A percentile compares a stretch with the other conserved stretches of the same genome.
These are phyloP conservation scores for Sciurus niger DNA, from an alignment of 2,113 vertebrate species.

Conservation along the genomic window DNA sequence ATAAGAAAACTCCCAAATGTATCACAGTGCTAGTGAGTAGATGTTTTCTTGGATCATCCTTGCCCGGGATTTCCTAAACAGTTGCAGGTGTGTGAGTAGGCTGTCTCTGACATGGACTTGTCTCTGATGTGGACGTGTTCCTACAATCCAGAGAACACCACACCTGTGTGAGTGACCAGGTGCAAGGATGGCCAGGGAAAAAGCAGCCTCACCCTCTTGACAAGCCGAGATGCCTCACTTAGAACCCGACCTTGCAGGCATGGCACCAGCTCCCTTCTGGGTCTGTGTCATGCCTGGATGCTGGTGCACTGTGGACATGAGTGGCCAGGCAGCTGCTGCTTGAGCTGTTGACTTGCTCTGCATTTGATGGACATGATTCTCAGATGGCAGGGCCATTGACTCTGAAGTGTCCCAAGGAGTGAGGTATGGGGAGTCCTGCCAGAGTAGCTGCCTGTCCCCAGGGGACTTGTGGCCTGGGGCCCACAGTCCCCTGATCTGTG, in stretches of 20 bases:
- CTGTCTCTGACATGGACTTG: background rate
- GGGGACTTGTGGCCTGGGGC: background rate
- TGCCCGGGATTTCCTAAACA: background rate
- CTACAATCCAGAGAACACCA: no score
- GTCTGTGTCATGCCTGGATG: no score
- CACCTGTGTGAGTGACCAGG: no score
- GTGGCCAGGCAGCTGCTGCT: no score
- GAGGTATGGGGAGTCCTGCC: background rate
- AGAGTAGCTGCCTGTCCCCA: background rate
- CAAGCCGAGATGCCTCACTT: background rate
- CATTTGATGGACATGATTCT: no score
- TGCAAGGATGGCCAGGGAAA: background rate
- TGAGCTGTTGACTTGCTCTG: no score
- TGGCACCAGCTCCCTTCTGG: no score
- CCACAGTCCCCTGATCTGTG: background rate
- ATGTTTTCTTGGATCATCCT: no score
- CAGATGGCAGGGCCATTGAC: no score
- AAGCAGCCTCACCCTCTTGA: accelerated
- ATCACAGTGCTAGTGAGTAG: background rate
- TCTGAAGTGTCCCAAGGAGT: no score
- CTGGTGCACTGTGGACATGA: no score
- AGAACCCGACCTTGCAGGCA: background rate
- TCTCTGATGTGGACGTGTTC: background rate
- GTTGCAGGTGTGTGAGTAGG: background rate
- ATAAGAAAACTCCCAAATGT: no score